Conservation (phyloP, 2,797 vertebrate species). For the Poeciliopsis turneri region DNA sequence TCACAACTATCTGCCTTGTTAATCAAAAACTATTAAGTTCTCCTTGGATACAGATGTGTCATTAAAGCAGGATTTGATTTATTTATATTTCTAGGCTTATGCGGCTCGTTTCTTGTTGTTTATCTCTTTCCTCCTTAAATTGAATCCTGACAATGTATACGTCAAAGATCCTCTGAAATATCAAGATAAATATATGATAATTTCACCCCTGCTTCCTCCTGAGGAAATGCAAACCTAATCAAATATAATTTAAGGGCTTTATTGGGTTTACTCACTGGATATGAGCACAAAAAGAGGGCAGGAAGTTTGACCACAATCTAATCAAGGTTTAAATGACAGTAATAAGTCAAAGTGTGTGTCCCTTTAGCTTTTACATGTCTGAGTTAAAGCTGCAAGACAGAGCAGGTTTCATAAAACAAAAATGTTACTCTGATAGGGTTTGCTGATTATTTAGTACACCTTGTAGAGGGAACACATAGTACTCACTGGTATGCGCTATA, state of each 20-base stretch:
- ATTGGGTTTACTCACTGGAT: conserved; percentile 58
- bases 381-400: conserved; percentile 9
- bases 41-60: conserved; percentile 3
- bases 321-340: conserved; percentile 39
- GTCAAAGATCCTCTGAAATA: conserved; percentile 15
- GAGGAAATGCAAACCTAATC: conserved; percentile 55
- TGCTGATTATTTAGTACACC: conserved; percentile 50
- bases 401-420: conserved; percentile 10
- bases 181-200: conserved; percentile 20
- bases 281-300: conserved; percentile 50
- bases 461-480: background rate
- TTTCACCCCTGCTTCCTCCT: conserved; percentile 14
- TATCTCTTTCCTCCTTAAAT: conserved; percentile 34
- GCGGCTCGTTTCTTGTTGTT: background rate
- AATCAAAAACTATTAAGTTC: background rate
- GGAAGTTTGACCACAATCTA: conserved; percentile 53
- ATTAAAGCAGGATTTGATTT: conserved; percentile 8
- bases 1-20: background rate
- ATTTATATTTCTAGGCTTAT: background rate
- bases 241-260: conserved; percentile 43
- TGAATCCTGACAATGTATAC: conserved; percentile 24
- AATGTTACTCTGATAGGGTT: conserved; percentile 47
- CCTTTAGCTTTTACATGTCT: conserved; percentile 32
- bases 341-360: conserved; percentile 45
- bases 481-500: background rate